Evolutionary conservation across 2,113 vertebrate genomes (phyloP).

Genomic region (Gadus macrocephalus): DNA sequence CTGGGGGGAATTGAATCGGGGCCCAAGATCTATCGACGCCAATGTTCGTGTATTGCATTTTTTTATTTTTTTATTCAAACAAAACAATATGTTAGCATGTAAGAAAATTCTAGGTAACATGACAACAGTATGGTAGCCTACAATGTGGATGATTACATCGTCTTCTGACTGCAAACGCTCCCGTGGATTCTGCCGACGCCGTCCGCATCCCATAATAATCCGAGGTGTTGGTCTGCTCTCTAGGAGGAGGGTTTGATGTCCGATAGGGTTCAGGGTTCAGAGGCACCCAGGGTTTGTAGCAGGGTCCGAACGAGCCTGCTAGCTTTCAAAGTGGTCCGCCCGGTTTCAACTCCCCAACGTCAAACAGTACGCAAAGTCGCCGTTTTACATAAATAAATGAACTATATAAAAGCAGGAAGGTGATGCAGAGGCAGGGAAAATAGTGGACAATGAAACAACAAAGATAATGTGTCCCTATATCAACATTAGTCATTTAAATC

Average conservation of each 20-base stretch:
- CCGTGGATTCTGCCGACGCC: no score
- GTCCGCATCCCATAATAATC: no score
- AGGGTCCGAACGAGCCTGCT: no score
- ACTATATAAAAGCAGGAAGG: constrained; percentile 19
- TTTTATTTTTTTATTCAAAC: constrained; percentile 98
- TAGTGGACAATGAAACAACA: constrained; percentile 25
- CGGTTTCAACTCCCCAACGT: no score
- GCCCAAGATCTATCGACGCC: background rate
- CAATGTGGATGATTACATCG: constrained; percentile 78
- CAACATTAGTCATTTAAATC: constrained; percentile 59
- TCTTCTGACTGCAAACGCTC: constrained; percentile 66
- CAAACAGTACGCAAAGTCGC: no score
- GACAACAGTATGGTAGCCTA: constrained; percentile 79
- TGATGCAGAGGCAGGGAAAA: background rate
- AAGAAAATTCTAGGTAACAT: constrained; percentile 90
- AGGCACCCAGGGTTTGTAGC: no score
- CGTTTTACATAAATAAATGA: no score
- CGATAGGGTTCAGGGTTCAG: no score
- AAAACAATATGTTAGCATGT: constrained; percentile 88
- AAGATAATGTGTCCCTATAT: constrained; percentile 50
- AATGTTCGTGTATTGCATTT: constrained; percentile 83
- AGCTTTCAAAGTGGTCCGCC: no score
- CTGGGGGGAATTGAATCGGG: no score
- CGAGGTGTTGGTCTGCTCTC: no score
- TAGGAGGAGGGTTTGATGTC: no score